phyloP scores from a whole-genome alignment of 2,797 vertebrate genomes.

The Margarornis squamiger region DNA sequence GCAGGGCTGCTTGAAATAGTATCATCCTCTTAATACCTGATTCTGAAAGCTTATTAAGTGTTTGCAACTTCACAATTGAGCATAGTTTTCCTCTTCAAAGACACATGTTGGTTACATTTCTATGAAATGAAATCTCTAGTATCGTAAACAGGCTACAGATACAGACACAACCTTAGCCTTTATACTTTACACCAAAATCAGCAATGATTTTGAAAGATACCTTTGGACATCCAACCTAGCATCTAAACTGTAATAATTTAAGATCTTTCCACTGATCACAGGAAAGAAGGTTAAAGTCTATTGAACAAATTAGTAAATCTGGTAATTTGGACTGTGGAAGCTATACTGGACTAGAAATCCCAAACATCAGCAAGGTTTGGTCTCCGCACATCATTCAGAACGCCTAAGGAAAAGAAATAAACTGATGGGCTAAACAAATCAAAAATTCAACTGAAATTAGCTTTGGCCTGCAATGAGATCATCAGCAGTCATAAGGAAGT shows the following conservation, averaged over 20 bases:
- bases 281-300: not conserved
- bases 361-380: not conserved
- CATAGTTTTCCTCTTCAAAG: not conserved
- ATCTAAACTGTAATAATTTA: not conserved
- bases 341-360: not conserved
- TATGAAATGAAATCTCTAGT: not conserved
- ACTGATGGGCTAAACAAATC: not conserved
- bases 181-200: not conserved
- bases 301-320: not conserved
- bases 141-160: not conserved
- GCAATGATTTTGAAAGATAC: not conserved
- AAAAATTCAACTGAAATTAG: not conserved
- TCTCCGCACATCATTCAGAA: not conserved
- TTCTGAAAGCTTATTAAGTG: not conserved
- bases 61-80: not conserved
- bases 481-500: not conserved
- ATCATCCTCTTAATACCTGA: not conserved
- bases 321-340: not conserved
- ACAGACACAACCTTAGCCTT: not conserved
- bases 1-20: not conserved
- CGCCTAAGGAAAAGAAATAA: not conserved
- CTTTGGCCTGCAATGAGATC: not conserved
- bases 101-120: not conserved
- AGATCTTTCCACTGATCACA: not conserved
- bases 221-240: not conserved